Conservation (phyloP, 2,888 invertebrate species). For the Apotomis turbidana region DNA sequence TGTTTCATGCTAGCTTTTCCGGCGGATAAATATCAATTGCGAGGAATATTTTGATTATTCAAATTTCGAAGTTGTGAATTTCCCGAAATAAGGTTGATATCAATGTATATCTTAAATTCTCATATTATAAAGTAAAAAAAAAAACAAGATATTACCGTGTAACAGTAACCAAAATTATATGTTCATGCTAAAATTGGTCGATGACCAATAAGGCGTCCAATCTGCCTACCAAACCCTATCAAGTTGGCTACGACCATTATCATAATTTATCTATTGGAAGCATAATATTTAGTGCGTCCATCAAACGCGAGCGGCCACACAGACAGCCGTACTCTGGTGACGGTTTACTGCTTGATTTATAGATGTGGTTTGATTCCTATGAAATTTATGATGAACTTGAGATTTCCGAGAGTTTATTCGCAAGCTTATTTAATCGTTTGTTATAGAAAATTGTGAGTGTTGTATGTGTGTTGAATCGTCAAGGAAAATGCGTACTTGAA, state of each 20-base stretch:
- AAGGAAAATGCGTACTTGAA: too few species aligned
- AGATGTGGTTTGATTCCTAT: neutral
- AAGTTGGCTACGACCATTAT: conserved; percentile 13
- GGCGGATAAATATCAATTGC: too few species aligned
- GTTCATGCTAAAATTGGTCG: neutral
- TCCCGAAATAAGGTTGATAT: too few species aligned
- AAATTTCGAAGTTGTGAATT: too few species aligned
- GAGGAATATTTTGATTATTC: too few species aligned
- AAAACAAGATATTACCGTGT: too few species aligned
- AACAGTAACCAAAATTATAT: neutral
- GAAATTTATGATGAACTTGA: neutral
- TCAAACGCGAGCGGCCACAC: conserved; percentile 30
- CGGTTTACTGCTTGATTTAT: neutral
- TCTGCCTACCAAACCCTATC: neutral
- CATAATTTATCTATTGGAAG: conserved; percentile 35
- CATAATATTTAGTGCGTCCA: conserved; percentile 29
- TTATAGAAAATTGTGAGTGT: too few species aligned
- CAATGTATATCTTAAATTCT: too few species aligned
- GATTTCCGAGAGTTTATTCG: neutral
- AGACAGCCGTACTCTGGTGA: conserved; percentile 24
- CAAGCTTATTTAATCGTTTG: neutral
- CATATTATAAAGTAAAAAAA: too few species aligned
- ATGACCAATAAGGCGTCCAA: neutral
- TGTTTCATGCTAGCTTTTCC: too few species aligned
- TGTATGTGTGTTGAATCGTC: too few species aligned